Conservation (phyloP, 2,888 invertebrate genomes). For the Spodoptera exigua region DNA sequence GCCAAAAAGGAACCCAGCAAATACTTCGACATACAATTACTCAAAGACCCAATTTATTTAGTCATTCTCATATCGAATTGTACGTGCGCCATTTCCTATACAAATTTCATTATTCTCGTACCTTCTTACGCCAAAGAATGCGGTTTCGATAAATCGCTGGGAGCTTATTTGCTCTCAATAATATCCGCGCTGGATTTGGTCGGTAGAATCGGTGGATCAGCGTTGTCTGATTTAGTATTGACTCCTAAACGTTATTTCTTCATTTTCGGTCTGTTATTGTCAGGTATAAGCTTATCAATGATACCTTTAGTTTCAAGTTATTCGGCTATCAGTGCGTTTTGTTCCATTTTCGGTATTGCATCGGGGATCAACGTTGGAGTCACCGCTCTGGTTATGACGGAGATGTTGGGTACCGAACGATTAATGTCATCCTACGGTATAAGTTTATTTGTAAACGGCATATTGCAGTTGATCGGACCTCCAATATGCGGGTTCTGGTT, state of each 20-base stretch:
- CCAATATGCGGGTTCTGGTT: slow-evolving; percentile 94
- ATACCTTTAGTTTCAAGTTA: slow-evolving; percentile 92
- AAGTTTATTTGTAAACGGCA: slow-evolving; percentile 95
- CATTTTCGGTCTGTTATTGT: slow-evolving; percentile 93
- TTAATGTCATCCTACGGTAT: slow-evolving; percentile 96
- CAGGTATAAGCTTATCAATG: slow-evolving; percentile 92
- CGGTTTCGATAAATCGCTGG: slow-evolving; percentile 92
- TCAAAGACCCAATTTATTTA: slow-evolving; percentile 94
- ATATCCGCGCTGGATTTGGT: slow-evolving; percentile 94
- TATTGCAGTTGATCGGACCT: slow-evolving; percentile 94
- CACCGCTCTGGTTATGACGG: slow-evolving; percentile 96
- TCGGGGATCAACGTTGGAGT: slow-evolving; percentile 96
- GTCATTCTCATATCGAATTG: slow-evolving; percentile 95
- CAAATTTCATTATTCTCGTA: slow-evolving; percentile 95
- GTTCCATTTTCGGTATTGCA: slow-evolving; percentile 94
- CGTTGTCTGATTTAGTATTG: slow-evolving; percentile 93
- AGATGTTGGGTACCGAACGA: slow-evolving; percentile 95
- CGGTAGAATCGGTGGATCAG: slow-evolving; percentile 95
- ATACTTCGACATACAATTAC: slow-evolving; percentile 92
- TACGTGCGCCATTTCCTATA: slow-evolving; percentile 95
- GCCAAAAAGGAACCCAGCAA: slow-evolving; percentile 87
- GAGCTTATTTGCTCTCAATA: slow-evolving; percentile 93
- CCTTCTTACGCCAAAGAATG: slow-evolving; percentile 93
- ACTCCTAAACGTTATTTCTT: slow-evolving; percentile 96
- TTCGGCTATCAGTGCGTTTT: slow-evolving; percentile 91